Evolutionary conservation across 2,888 invertebrate genomes (phyloP).

Genomic region (Cremastinae sp.): DNA sequence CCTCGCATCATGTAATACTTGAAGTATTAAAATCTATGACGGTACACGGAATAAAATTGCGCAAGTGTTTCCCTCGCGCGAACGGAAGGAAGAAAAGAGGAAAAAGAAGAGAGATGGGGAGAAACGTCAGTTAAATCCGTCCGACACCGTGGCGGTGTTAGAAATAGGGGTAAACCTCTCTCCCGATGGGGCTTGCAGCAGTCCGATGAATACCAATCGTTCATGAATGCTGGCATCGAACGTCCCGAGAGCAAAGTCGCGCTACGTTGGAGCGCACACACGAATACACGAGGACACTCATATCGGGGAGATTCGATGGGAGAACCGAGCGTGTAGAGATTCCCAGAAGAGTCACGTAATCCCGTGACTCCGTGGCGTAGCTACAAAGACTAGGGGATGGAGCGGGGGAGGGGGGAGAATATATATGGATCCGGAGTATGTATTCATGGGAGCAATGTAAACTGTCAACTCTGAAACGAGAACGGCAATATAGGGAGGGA

Average conservation of each 20-base stretch:
- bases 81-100: neutral
- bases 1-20: no score
- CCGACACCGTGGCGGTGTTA: slow-evolving; percentile 43
- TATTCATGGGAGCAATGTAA: slow-evolving; percentile 22
- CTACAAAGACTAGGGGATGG: slow-evolving; percentile 37
- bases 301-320: slow-evolving; percentile 19
- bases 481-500: slow-evolving; percentile 10
- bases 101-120: slow-evolving; percentile 4
- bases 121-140: slow-evolving; percentile 40
- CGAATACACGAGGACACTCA: slow-evolving; percentile 1
- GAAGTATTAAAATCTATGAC: no score
- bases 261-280: slow-evolving; percentile 4
- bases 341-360: slow-evolving; percentile 56
- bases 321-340: slow-evolving; percentile 34
- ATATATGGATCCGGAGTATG: slow-evolving; percentile 19
- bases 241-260: slow-evolving; percentile 50
- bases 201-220: slow-evolving; percentile 60
- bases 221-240: slow-evolving; percentile 39
- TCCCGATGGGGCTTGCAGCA: slow-evolving; percentile 40
- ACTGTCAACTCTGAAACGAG: slow-evolving; percentile 4
- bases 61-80: no score
- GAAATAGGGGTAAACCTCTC: slow-evolving; percentile 48
- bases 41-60: no score
- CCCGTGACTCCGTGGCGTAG: slow-evolving; percentile 50
- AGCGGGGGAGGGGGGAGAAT: slow-evolving; percentile 12